Evolutionary conservation across 2,888 invertebrate genomes (phyloP).

Genomic region (Eubasilissa splendida): DNA sequence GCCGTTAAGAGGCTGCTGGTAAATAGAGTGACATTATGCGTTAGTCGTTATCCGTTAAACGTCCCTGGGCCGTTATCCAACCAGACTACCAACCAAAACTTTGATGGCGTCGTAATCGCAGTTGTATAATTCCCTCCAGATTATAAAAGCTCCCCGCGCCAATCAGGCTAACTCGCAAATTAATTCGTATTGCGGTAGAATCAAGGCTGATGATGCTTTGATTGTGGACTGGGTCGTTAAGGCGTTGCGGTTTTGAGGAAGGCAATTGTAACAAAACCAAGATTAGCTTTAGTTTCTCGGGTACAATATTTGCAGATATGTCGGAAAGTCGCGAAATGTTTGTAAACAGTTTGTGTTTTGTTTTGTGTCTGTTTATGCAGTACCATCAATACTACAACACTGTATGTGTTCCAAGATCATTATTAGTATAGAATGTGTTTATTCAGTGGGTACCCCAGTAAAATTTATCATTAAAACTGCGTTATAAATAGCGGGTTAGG

Average conservation of each 20-base stretch:
- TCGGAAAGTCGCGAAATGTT: conserved; percentile 9
- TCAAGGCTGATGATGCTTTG: conserved; percentile 3
- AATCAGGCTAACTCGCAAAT: neutral
- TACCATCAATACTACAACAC: no score
- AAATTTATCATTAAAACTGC: no score
- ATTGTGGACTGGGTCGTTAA: conserved; percentile 10
- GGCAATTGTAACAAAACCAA: conserved; percentile 48
- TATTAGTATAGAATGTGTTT: no score
- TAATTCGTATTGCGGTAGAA: neutral
- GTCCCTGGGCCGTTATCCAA: conserved; percentile 57
- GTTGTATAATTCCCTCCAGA: conserved; percentile 55
- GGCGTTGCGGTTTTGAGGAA: conserved; percentile 9
- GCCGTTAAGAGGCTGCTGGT: conserved; percentile 43
- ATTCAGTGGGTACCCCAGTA: no score
- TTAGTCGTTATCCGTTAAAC: conserved; percentile 53
- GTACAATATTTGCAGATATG: conserved; percentile 52
- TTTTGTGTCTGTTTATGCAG: no score
- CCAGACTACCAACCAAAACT: conserved; percentile 61
- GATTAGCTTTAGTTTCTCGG: conserved; percentile 50
- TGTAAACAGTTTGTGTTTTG: neutral
- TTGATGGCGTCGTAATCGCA: conserved; percentile 67
- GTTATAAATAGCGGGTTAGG: no score
- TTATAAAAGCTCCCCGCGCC: neutral
- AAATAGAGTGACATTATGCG: conserved; percentile 53
- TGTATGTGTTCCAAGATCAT: no score